Base-by-base conservation (phyloP, 2,113 vertebrate genomes). In the Halcyon malimbica region DNA sequence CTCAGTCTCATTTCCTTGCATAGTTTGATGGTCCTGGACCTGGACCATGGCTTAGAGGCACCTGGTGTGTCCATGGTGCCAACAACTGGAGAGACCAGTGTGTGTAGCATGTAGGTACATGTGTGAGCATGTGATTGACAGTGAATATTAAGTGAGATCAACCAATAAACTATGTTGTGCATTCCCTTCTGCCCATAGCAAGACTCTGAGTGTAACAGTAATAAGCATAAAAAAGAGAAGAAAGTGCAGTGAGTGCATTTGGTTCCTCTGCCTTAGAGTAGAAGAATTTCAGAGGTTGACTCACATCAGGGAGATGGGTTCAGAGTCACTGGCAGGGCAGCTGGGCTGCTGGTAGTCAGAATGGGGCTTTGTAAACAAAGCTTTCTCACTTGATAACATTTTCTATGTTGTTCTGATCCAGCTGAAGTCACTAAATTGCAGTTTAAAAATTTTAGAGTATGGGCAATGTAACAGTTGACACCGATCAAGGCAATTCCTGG, bases 71-170 rank as follows among this genome's bases (percentile, higher is more conserved):
- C 65, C 7, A 10, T 9, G 26, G 11, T 53, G 56, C 15, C 48
- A 2, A 1, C 9, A 16, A n/a, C 37, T 75, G 57, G 9, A 37
- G 53, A 60, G 13, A 9, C 0, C 0, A 2, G 1, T 37, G 28
- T 46, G 65, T 1, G 0, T 12, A 20, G 25, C 13, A 11, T 6
- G 4, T 60, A 64, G 20, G 5, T 51, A 10, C 3, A 0, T 7
- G 33, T n/a, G 73, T n/a, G 48, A 54, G 76, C 8, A 4, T 10
- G 39, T 9, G 28, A 19, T 31, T 17, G 5, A 44, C 76, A 48
- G 68, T 13, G 63, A 41, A 31, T 15, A 13, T 29, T 12, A n/a
- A 64, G 20, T 16, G 8, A 25, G 29, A 53, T 7, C 41, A 46
- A 5, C 41, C 63, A 73, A 31, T 54, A 48, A 89, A 25, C 29